A percentile compares a stretch with the other conserved stretches of the same genome.
Evolutionary conservation across 2,113 vertebrate genomes (phyloP).

Genomic region (Nothobranchius furzeri): DNA sequence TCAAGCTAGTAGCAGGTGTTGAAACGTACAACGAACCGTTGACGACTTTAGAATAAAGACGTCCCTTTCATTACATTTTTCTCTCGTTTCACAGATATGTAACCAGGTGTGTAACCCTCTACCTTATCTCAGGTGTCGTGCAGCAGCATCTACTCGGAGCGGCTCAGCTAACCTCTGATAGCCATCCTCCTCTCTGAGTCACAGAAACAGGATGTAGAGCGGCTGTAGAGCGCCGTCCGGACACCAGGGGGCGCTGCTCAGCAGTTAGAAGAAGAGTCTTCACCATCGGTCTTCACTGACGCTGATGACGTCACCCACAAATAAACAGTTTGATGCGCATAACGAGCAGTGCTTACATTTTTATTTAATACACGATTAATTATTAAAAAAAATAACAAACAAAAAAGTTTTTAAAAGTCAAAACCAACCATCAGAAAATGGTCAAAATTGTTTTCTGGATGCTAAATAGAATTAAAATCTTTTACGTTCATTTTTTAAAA

Average conservation of each 20-base stretch:
- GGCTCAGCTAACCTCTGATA: conserved; percentile 33
- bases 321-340: too few relatives aligned
- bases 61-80: background rate
- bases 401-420: too few relatives aligned
- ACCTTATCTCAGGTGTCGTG: conserved; percentile 27
- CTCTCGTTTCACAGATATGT: background rate
- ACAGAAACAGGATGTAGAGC: conserved; percentile 68
- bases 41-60: background rate
- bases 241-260: conserved; percentile 31
- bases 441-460: too few relatives aligned
- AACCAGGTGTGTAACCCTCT: background rate
- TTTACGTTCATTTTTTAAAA: too few relatives aligned
- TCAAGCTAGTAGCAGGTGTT: conserved; percentile 34
- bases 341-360: too few relatives aligned
- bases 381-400: too few relatives aligned
- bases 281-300: too few relatives aligned
- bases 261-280: background rate
- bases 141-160: conserved; percentile 34
- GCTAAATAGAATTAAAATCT: too few relatives aligned
- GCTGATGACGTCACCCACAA: too few relatives aligned
- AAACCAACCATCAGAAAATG: too few relatives aligned
- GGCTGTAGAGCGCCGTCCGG: background rate
- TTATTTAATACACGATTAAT: too few relatives aligned
- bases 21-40: background rate
- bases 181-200: conserved; percentile 57